A percentile compares a stretch with the other conserved stretches of the same genome.
These are phyloP conservation scores for Catharus minimus DNA, from an alignment of 2,113 vertebrate genomes.

Conservation along the genomic window DNA sequence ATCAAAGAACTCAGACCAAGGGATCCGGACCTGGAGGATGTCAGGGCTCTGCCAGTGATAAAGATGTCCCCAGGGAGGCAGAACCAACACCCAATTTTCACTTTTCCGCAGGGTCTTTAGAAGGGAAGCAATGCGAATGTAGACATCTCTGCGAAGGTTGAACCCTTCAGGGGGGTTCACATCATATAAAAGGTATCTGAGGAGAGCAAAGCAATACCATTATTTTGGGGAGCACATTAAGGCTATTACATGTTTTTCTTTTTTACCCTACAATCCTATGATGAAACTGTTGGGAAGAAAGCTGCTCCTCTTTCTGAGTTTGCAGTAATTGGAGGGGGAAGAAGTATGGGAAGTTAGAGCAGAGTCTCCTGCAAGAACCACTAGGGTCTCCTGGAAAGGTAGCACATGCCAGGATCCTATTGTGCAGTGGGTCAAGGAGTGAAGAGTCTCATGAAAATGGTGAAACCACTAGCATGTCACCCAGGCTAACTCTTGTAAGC, in stretches of 20 bases:
- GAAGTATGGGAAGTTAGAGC: accelerated
- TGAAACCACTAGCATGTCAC: accelerated
- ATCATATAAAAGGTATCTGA: conserved; percentile 93
- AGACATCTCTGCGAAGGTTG: conserved; percentile 96
- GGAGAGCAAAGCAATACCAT: background rate
- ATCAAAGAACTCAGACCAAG: conserved; percentile 92
- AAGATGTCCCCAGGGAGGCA: conserved; percentile 96
- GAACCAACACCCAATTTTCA: conserved; percentile 90
- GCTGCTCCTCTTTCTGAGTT: background rate
- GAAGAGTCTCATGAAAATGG: accelerated
- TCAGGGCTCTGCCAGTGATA: conserved; percentile 96
- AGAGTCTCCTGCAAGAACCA: accelerated
- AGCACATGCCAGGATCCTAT: accelerated
- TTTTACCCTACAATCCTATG: accelerated
- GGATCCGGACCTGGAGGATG: conserved; percentile 87
- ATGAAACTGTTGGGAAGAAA: accelerated
- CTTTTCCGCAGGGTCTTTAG: conserved; percentile 85
- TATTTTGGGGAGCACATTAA: background rate
- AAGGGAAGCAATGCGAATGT: conserved; percentile 89
- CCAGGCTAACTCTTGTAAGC: background rate
- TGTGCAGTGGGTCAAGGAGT: accelerated
- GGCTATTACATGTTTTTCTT: accelerated
- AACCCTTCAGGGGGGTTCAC: conserved; percentile 97
- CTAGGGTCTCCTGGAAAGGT: accelerated
- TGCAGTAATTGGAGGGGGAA: background rate